These are phyloP conservation scores for Etheostoma spectabile DNA, from an alignment of 2,113 vertebrate species.

Conservation along the genomic window DNA sequence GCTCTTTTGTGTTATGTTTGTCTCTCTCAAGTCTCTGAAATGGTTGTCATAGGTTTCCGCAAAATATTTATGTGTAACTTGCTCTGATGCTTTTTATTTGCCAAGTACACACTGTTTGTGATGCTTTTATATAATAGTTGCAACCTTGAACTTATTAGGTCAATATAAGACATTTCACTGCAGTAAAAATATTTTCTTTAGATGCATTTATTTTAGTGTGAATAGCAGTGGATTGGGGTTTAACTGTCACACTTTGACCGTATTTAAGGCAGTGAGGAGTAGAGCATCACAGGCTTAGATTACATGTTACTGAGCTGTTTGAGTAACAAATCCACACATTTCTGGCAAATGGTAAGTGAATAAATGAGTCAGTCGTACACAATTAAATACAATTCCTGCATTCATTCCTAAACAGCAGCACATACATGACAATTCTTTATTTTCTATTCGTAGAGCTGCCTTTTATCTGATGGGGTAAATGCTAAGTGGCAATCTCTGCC, in stretches of 20 bases:
- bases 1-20: neutral
- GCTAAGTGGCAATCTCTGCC: conserved; percentile 28
- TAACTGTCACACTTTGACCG: neutral
- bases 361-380: neutral
- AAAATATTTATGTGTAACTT: neutral
- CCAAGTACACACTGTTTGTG: neutral
- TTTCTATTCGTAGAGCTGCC: neutral
- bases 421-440: neutral
- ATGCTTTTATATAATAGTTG: neutral
- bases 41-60: conserved; percentile 1
- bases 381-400: neutral
- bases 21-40: conserved; percentile 15
- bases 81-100: conserved; percentile 14
- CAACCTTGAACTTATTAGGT: neutral
- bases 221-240: neutral
- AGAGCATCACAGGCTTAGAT: too few relatives aligned
- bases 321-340: neutral
- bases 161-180: neutral
- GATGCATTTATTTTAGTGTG: neutral
- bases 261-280: neutral
- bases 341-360: neutral
- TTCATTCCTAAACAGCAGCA: neutral
- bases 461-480: conserved; percentile 31
- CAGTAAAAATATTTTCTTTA: neutral
- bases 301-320: neutral